Conservation (phyloP, 92 coral and sea anemone genomes). For the Diadumene lineata region DNA sequence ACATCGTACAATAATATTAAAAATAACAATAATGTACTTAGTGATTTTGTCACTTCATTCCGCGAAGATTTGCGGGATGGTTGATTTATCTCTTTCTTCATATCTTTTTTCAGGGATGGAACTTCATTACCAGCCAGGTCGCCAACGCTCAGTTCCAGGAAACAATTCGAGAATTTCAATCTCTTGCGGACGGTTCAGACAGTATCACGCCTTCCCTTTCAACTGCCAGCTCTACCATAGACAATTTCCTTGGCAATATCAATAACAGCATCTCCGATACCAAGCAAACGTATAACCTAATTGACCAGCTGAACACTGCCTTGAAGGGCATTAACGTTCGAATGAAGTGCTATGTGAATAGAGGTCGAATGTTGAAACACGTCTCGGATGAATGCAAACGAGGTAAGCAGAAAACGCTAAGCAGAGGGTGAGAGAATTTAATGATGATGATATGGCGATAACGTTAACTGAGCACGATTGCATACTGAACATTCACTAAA, state of each 20-base stretch:
- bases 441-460: too few species aligned
- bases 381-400: background rate
- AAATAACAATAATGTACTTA: too few species aligned
- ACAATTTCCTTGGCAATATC: background rate
- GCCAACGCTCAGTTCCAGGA: background rate
- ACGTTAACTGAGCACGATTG: too few species aligned
- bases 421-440: too few species aligned
- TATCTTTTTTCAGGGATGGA: constrained; percentile 8
- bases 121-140: background rate
- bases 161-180: background rate
- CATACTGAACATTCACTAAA: too few species aligned
- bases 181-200: background rate
- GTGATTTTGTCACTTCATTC: too few species aligned
- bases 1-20: too few species aligned
- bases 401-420: too few species aligned
- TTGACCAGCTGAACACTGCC: background rate
- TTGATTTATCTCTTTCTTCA: too few species aligned
- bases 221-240: background rate
- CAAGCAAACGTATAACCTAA: background rate
- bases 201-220: background rate
- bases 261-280: background rate
- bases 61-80: too few species aligned
- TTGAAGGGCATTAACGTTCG: background rate
- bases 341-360: background rate
- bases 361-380: background rate